A percentile compares a stretch with the other conserved stretches of the same genome.
Evolutionary conservation across 2,797 vertebrate species (phyloP).

Genomic region (Pterois miles): DNA sequence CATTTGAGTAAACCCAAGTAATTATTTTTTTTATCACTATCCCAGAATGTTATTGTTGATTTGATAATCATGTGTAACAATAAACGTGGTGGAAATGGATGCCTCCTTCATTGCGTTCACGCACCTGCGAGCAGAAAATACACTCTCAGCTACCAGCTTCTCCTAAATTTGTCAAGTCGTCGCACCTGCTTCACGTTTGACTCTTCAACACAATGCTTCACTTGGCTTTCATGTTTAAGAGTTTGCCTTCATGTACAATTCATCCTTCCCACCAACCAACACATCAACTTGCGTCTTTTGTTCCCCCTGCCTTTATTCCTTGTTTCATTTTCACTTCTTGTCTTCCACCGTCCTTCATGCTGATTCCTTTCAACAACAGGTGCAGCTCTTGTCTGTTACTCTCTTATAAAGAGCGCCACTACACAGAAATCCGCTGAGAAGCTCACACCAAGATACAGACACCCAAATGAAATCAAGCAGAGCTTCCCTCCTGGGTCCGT

Average conservation of each 20-base stretch:
- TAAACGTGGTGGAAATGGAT: neutral
- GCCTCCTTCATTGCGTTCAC: neutral
- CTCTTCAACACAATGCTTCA: constrained; percentile 13
- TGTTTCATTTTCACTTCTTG: constrained; percentile 11
- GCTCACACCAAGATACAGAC: constrained; percentile 38
- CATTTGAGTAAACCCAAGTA: too few relatives aligned
- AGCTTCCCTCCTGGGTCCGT: constrained; percentile 46
- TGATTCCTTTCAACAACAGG: constrained; percentile 17
- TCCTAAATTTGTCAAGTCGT: neutral
- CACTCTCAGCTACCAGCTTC: neutral
- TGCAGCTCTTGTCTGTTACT: neutral
- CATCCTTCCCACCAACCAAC: constrained; percentile 18
- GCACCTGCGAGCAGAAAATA: neutral
- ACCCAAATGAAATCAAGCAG: constrained; percentile 47
- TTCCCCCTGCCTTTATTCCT: constrained; percentile 4
- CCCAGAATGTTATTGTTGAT: neutral
- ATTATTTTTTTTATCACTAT: neutral
- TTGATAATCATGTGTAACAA: neutral
- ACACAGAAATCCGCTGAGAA: constrained; percentile 5
- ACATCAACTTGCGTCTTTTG: constrained; percentile 16
- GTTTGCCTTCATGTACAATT: constrained; percentile 19
- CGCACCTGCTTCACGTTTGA: constrained; percentile 13
- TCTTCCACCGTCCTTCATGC: constrained; percentile 9
- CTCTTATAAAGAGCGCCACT: neutral
- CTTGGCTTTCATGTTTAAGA: constrained; percentile 35